Evolutionary conservation across 1,140 invertebrate genomes (phyloP).

Genomic region (Amyelois transitella): DNA sequence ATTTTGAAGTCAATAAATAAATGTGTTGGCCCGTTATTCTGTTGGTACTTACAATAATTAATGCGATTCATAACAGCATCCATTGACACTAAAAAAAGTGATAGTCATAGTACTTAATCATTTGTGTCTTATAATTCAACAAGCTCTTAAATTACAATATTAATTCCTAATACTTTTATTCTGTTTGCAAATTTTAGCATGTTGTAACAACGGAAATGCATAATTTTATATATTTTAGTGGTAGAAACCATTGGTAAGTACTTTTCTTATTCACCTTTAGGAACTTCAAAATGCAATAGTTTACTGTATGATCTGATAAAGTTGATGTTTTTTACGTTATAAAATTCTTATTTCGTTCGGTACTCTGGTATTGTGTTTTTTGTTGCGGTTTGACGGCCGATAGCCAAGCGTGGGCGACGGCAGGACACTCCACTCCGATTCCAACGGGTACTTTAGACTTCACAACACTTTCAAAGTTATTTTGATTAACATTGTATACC

Average conservation of each 20-base stretch:
- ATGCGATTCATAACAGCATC: not conserved
- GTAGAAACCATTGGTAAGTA: not conserved
- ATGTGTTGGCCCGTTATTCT: not conserved
- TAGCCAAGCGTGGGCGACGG: not conserved
- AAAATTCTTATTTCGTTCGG: not conserved
- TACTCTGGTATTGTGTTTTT: not conserved
- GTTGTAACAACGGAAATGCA: too few relatives aligned
- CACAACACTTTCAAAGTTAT: not conserved
- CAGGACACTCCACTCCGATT: not conserved
- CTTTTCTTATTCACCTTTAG: too few relatives aligned
- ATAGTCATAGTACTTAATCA: not conserved
- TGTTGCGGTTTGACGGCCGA: not conserved
- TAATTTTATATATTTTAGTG: not conserved
- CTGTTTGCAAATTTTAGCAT: not conserved
- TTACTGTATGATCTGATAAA: not conserved
- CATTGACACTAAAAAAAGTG: not conserved
- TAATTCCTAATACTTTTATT: not conserved
- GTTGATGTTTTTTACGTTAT: not conserved
- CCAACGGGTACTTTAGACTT: not conserved
- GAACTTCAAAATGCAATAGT: not conserved
- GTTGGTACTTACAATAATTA: not conserved
- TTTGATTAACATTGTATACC: not conserved
- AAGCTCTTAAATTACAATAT: not conserved
- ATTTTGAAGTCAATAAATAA: not conserved
- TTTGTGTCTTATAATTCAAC: not conserved